Evolutionary conservation across 2,888 invertebrate species (phyloP).

Genomic region (Lasioglossum calceatum): DNA sequence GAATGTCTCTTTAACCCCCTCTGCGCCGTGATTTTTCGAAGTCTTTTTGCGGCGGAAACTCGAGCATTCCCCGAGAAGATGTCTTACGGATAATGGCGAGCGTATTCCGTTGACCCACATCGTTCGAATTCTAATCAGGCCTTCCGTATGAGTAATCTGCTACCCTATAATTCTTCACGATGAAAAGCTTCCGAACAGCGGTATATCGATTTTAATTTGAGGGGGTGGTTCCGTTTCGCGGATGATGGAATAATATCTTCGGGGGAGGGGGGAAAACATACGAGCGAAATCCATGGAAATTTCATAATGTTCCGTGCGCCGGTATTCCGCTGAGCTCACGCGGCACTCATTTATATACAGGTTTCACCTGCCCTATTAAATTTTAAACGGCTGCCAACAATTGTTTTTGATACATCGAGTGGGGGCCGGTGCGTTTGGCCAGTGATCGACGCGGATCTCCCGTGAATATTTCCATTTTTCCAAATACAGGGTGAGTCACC

Average conservation of each 20-base stretch:
- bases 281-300: background rate
- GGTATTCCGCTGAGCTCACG: background rate
- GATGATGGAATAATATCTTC: constrained; percentile 13
- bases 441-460: background rate
- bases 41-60: background rate
- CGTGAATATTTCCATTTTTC: background rate
- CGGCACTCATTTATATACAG: background rate
- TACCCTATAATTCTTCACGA: constrained; percentile 48
- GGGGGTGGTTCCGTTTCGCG: constrained; percentile 29
- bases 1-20: background rate
- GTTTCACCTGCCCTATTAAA: constrained; percentile 4
- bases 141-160: constrained; percentile 64
- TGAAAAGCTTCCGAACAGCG: constrained; percentile 26
- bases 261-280: background rate
- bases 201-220: constrained; percentile 51
- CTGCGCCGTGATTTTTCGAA: background rate
- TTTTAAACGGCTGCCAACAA: background rate
- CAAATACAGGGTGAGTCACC: too few relatives aligned
- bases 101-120: constrained; percentile 69
- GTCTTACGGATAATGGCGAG: constrained; percentile 57
- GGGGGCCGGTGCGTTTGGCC: background rate
- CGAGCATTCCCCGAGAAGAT: constrained; percentile 13
- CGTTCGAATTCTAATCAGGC: constrained; percentile 75
- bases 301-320: background rate
- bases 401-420: background rate